A percentile compares a stretch with the other conserved stretches of the same genome.
Conservation (phyloP, 2,797 vertebrate genomes). For the Pyrocephalus nanus region DNA sequence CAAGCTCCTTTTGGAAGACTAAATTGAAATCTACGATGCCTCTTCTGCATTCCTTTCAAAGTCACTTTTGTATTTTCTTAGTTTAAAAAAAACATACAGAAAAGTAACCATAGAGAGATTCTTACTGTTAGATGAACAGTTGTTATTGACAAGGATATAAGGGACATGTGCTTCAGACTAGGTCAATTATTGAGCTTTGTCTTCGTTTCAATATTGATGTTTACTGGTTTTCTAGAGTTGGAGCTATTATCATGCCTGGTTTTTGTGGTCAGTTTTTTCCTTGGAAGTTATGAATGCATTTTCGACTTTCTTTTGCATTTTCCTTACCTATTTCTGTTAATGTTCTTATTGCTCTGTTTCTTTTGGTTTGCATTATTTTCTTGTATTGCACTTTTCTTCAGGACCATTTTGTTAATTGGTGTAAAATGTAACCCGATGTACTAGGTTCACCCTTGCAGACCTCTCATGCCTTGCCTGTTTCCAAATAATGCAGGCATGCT, state of each 20-base stretch:
- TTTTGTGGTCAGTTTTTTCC: background rate
- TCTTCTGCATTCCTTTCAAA: rapidly evolving
- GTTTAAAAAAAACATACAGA: background rate
- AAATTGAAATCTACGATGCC: background rate
- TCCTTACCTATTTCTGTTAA: background rate
- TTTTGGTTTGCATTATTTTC: background rate
- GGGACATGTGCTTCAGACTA: background rate
- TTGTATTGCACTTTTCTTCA: background rate
- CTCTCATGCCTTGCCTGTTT: background rate
- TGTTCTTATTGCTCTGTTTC: background rate
- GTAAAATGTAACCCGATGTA: background rate
- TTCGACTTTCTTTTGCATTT: background rate
- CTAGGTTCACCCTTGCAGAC: background rate
- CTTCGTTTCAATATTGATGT: background rate
- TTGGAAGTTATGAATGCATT: background rate
- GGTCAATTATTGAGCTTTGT: background rate
- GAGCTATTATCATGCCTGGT: background rate
- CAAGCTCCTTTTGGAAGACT: background rate
- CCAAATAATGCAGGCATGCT: background rate
- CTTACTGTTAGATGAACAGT: background rate
- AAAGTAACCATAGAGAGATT: background rate
- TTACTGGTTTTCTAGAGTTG: background rate
- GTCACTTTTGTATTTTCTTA: background rate
- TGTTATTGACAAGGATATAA: background rate
- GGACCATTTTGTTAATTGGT: background rate